Conservation (phyloP, 2,113 vertebrate species). For the Pelmatolapia mariae region DNA sequence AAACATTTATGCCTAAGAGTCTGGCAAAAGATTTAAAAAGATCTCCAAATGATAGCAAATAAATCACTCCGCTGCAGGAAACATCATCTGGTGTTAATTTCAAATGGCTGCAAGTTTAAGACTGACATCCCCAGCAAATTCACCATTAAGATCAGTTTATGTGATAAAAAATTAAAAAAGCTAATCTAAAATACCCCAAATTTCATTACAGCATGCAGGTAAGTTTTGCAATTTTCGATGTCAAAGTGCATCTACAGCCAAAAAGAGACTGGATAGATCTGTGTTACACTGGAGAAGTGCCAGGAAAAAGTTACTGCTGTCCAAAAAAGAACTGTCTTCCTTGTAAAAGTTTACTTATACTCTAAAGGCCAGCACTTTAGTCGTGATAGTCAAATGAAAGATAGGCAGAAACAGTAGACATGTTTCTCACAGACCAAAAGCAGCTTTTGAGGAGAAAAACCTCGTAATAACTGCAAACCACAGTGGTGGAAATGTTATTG, state of each 20-base stretch:
- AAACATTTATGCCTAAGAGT: not conserved
- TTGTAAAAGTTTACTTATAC: not conserved
- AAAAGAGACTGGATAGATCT: not conserved
- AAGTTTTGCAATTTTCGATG: not conserved
- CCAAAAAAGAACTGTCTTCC: not conserved
- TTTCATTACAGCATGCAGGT: not conserved
- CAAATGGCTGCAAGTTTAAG: not conserved
- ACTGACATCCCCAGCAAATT: not conserved
- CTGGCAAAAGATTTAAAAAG: not conserved
- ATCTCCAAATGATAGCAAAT: not conserved
- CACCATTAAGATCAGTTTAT: not conserved
- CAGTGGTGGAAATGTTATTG: not conserved
- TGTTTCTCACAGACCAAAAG: not conserved
- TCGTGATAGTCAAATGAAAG: not conserved
- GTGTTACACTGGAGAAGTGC: not conserved
- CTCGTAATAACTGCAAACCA: not conserved
- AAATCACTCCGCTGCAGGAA: not conserved
- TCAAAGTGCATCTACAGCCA: not conserved
- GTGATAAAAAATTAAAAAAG: not conserved
- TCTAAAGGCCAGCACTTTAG: not conserved
- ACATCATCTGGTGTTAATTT: not conserved
- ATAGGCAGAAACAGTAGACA: not conserved
- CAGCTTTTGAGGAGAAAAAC: not conserved
- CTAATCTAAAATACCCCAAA: fast-evolving
- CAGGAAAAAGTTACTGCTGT: not conserved